Evolutionary conservation across 2,888 invertebrate genomes (phyloP).

Genomic region (Troides helena): DNA sequence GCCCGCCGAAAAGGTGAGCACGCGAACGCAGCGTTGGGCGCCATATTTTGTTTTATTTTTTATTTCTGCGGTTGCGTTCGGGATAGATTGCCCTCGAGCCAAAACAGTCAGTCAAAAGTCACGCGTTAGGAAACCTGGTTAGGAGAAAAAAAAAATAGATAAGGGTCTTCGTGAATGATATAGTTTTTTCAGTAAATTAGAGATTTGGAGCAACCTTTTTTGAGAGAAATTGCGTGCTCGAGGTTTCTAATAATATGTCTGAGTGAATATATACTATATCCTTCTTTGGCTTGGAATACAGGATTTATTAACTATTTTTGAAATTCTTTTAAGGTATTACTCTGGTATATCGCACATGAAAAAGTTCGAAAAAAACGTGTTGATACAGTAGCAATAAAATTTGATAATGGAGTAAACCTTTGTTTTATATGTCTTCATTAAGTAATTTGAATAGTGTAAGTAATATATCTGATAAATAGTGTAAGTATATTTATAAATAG

Average conservation of each 20-base stretch:
- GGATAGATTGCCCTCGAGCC: constrained; percentile 65
- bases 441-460: too few species aligned
- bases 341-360: too few species aligned
- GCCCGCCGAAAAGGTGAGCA: constrained; percentile 61
- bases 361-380: too few species aligned
- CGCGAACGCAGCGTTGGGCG: constrained; percentile 61
- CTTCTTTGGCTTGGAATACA: too few species aligned
- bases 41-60: constrained; percentile 64
- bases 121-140: constrained; percentile 56
- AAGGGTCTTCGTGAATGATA: constrained; percentile 72
- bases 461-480: too few species aligned
- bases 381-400: too few species aligned
- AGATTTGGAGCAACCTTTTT: constrained; percentile 61
- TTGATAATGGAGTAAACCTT: too few species aligned
- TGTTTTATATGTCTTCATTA: too few species aligned
- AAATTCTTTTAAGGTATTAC: too few species aligned
- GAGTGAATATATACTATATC: constrained; percentile 41
- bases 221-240: constrained; percentile 74
- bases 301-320: too few species aligned
- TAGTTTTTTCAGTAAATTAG: constrained; percentile 78
- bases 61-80: constrained; percentile 61
- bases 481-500: too few species aligned
- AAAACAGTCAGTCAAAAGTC: constrained; percentile 79
- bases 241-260: constrained; percentile 67
- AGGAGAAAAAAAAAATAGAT: constrained; percentile 53